Percentiles rank a stretch among this genome's conserved stretches.
phyloP scores from a whole-genome alignment of 2,888 invertebrate species.

The Auanema freiburgensis region DNA sequence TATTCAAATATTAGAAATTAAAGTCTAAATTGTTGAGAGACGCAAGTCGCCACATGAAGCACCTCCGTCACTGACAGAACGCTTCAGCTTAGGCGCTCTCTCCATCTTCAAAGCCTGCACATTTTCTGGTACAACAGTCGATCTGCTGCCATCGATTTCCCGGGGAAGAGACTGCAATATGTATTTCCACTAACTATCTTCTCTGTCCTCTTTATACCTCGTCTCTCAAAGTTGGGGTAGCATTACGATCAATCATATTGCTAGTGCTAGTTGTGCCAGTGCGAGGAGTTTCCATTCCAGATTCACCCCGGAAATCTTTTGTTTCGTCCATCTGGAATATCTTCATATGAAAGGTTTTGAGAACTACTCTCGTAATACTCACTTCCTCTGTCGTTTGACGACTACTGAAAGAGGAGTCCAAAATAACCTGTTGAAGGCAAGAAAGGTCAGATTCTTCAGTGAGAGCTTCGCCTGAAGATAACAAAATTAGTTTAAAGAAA shows the following conservation, averaged over 20 bases:
- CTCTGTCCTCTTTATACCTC: not conserved
- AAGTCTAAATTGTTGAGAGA: no score
- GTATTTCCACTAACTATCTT: no score
- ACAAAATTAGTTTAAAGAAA: not conserved
- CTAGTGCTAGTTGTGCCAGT: not conserved
- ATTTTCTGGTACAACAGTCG: no score
- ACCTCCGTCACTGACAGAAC: no score
- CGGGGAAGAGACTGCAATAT: no score
- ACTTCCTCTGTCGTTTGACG: not conserved
- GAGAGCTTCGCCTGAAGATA: conserved; percentile 2
- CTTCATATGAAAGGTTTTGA: no score
- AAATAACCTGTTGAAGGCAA: not conserved
- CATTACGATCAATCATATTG: not conserved
- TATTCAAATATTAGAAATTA: no score
- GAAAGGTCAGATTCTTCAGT: conserved; percentile 1
- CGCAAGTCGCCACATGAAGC: no score
- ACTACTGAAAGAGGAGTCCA: conserved; percentile 2
- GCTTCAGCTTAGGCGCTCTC: no score
- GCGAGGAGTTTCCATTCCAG: conserved; percentile 3
- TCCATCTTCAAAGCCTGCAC: no score
- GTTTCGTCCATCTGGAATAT: not conserved
- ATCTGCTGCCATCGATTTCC: no score
- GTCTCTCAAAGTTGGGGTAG: not conserved
- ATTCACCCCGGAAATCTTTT: not conserved
- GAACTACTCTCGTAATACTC: not conserved